Evolutionary conservation across 2,113 vertebrate genomes (phyloP).

Genomic region (Platysternon megacephalum): DNA sequence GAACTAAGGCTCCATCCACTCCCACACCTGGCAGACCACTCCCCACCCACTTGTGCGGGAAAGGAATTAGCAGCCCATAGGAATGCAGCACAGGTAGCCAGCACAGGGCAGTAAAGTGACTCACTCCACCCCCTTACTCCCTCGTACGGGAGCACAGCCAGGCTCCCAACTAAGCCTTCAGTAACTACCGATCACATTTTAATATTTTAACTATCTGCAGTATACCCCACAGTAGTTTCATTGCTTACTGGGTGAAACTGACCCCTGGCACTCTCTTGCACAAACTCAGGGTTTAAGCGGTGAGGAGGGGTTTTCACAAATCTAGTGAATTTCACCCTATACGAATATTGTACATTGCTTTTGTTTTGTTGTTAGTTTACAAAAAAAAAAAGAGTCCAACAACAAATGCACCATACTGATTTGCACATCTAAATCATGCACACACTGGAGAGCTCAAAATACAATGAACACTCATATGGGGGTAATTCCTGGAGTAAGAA

Average conservation of each 20-base stretch:
- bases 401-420: not conserved
- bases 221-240: not conserved
- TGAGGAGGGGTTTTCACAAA: not conserved
- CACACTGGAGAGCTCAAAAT: not conserved
- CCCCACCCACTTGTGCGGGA: not conserved
- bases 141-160: not conserved
- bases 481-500: not conserved
- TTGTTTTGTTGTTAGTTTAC: not conserved
- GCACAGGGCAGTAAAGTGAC: not conserved
- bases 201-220: not conserved
- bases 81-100: not conserved
- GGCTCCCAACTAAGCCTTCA: not conserved
- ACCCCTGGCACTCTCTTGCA: too few relatives aligned
- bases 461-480: not conserved
- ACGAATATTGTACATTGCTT: not conserved
- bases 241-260: not conserved
- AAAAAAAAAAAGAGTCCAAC: not conserved
- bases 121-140: fast-evolving
- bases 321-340: not conserved
- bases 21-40: not conserved
- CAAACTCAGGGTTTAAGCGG: not conserved
- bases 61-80: not conserved
- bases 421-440: not conserved
- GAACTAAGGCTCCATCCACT: not conserved
- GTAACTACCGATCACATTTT: not conserved